phyloP scores from a whole-genome alignment of 2,888 invertebrate genomes.

The Drosophila tanythrix region DNA sequence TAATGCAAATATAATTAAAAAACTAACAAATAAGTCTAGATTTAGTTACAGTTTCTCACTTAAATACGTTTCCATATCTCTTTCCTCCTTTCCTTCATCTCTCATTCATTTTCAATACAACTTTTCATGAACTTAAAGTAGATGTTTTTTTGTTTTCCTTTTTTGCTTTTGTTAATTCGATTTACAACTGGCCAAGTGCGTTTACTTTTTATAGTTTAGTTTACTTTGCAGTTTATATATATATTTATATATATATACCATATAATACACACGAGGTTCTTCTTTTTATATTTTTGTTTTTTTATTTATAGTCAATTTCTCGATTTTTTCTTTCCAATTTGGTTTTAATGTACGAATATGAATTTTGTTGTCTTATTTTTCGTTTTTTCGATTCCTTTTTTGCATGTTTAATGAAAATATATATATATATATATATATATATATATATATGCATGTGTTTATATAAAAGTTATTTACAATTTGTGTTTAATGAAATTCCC shows the following conservation, averaged over 20 bases:
- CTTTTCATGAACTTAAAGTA: conserved; percentile 68
- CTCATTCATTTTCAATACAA: conserved; percentile 48
- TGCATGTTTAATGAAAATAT: conserved; percentile 77
- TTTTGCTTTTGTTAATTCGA: conserved; percentile 60
- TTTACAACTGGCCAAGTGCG: conserved; percentile 78
- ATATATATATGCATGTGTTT: conserved; percentile 59
- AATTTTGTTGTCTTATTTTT: conserved; percentile 36
- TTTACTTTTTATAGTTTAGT: conserved; percentile 54
- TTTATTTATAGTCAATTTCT: conserved; percentile 64
- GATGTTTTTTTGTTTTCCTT: conserved; percentile 33
- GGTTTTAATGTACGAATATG: conserved; percentile 46
- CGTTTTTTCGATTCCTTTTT: conserved; percentile 30
- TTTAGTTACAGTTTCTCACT: conserved; percentile 80
- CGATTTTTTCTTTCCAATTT: conserved; percentile 45
- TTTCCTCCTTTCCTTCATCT: conserved; percentile 7
- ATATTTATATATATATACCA: conserved; percentile 44
- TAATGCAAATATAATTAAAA: conserved; percentile 72
- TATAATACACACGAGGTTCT: conserved; percentile 74
- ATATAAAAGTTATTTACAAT: conserved; percentile 77
- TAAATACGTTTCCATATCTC: conserved; percentile 53
- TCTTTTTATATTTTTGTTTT: conserved; percentile 17
- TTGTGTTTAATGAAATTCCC: conserved; percentile 75
- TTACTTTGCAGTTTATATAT: conserved; percentile 47
- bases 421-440: conserved; percentile 63
- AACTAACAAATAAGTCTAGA: conserved; percentile 82